These are phyloP conservation scores for Gastrophysa polygoni DNA, from an alignment of 2,888 invertebrate genomes.

Conservation along the genomic window DNA sequence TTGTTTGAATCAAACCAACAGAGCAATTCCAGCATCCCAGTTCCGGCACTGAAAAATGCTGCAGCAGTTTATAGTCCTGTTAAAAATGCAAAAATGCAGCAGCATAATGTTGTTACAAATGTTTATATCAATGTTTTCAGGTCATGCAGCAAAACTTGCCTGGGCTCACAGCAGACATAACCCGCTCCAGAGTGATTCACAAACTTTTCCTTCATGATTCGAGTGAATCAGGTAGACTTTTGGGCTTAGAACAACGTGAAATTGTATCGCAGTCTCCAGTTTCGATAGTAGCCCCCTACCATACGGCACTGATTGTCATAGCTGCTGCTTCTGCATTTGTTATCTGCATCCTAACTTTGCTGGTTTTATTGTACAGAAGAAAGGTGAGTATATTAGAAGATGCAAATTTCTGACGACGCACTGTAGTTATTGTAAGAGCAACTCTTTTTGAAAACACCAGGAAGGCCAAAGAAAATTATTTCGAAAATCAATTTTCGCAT, in stretches of 20 bases:
- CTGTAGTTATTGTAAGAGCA: no score
- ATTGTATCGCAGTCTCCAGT: conserved; percentile 72
- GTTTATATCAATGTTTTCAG: conserved; percentile 42
- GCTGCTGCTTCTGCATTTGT: conserved; percentile 81
- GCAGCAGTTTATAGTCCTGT: no score
- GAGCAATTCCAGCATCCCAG: no score
- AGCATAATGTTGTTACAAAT: not conserved
- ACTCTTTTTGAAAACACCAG: no score
- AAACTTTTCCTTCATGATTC: conserved; percentile 56
- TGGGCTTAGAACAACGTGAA: conserved; percentile 69
- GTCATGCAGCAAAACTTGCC: conserved; percentile 61
- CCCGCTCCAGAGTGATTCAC: conserved; percentile 68
- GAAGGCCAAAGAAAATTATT: no score
- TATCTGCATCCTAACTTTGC: conserved; percentile 76
- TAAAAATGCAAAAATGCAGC: no score
- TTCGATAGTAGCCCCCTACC: conserved; percentile 73
- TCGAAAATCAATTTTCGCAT: no score
- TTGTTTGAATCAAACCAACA: no score
- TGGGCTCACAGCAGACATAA: conserved; percentile 66
- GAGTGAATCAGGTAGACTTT: conserved; percentile 45
- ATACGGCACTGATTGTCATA: conserved; percentile 77
- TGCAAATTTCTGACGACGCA: no score
- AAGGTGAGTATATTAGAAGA: conserved; percentile 58
- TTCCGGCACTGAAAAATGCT: no score
- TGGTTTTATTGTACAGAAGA: conserved; percentile 75